Evolutionary conservation across 2,888 invertebrate species (phyloP), one percentile per base, ranked within the genome.

Genomic region (Acanthacorydalis orientalis): DNA sequence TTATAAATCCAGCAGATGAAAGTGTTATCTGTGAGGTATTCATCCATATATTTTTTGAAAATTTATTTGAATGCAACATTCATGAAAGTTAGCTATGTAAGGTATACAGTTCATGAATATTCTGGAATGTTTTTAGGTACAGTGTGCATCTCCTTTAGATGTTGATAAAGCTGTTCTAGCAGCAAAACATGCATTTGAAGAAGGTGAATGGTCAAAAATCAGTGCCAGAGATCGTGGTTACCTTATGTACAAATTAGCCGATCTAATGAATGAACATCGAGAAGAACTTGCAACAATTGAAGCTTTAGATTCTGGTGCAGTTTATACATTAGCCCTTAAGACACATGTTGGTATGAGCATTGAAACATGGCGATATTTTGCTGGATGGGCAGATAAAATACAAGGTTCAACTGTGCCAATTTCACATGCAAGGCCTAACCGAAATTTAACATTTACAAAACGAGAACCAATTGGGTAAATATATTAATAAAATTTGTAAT

Each of bases 281-380:
- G 93, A 95, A 62, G 95, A 97, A 60, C 65, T 97, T 54, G 96
- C 96, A 0, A 95, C 93, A 0, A 78, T 97, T 16, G 96, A 97
- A 61, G 78, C 84, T 0, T 73, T 95, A 1, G 96, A 96, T 65
- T 91, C 92, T 0, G 96, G 96, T 1, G 96, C 96, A 0, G 96
- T 97, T 0, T 97, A 96, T 68, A 96, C 96, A 0, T 68, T 97
- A 43, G 96, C 96, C 0, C 64, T 96, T 12, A 97, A 97, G 64
- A 96, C 96, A 0, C 96, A 96, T 66, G 74, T 97, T 6, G 96
- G 96, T 48, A 96, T 97, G 96, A 93, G 93, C 12, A 91, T 96
- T 45, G 93, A 95, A 60, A 91, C 91, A 0, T 95, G 93, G 89
- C 72, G 88, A 37, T 96, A 96, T 65, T 96, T 91, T 65, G 95